These are phyloP conservation scores for Hypsibius dujardini DNA, from an alignment of 1,140 invertebrate genomes.

Conservation along the genomic window DNA sequence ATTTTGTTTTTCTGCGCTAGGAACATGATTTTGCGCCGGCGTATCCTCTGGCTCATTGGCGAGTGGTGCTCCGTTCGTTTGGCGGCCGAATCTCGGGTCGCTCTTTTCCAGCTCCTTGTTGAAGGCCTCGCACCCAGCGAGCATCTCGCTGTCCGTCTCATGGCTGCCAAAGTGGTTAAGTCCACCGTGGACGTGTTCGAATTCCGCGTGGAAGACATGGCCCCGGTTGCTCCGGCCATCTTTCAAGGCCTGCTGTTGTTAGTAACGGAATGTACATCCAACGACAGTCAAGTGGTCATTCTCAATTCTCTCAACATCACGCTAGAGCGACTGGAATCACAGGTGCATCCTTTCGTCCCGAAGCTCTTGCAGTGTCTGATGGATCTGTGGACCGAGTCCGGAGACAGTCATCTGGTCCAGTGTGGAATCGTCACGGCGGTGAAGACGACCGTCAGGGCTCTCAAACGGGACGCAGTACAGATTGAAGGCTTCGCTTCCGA, in stretches of 20 bases:
- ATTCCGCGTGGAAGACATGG: slow-evolving; percentile 5
- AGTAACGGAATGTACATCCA: background rate
- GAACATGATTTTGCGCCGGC: slow-evolving; percentile 1
- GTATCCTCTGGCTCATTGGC: slow-evolving; percentile 3
- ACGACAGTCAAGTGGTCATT: background rate
- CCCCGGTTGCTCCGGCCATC: background rate
- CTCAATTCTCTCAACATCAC: slow-evolving; percentile 3
- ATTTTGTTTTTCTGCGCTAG: background rate
- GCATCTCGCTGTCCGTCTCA: background rate
- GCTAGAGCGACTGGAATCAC: slow-evolving; percentile 1
- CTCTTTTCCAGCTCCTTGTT: background rate
- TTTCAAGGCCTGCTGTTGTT: background rate
- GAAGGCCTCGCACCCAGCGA: background rate
- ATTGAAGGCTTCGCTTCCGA: slow-evolving; percentile 5
- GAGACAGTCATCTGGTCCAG: slow-evolving; percentile 10
- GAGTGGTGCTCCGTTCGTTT: background rate
- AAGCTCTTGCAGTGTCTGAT: background rate
- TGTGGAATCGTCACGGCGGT: background rate
- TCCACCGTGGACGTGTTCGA: slow-evolving; percentile 7
- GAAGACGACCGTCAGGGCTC: background rate
- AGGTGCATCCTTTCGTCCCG: background rate
- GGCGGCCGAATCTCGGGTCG: background rate
- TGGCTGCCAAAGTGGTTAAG: background rate
- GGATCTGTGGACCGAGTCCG: background rate
- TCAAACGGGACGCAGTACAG: background rate